phyloP scores from a whole-genome alignment of 2,888 invertebrate species.

The Agrotis ipsilon region DNA sequence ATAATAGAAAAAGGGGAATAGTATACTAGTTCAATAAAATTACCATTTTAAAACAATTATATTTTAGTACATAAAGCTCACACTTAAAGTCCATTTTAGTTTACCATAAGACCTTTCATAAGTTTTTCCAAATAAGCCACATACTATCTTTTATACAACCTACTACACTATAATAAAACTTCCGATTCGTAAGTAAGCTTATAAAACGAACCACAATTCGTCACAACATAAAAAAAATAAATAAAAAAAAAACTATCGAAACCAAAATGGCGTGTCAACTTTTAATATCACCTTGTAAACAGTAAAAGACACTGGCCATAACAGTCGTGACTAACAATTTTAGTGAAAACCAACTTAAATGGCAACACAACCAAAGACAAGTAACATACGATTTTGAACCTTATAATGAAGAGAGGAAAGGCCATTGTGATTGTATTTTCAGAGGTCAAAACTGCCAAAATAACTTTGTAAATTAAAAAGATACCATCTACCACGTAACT shows the following conservation, averaged over 20 bases:
- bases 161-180: neutral
- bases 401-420: neutral
- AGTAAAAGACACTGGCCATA: constrained; percentile 79
- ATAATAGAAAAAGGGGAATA: too few relatives aligned
- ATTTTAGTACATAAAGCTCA: too few relatives aligned
- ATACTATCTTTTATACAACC: neutral
- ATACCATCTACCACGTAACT: constrained; percentile 86
- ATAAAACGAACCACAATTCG: constrained; percentile 48
- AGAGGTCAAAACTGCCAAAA: constrained; percentile 1
- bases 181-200: constrained; percentile 11
- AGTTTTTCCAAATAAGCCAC: too few relatives aligned
- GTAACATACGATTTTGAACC: constrained; percentile 17
- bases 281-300: constrained; percentile 85
- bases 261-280: constrained; percentile 82
- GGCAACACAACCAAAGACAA: neutral
- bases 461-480: constrained; percentile 73
- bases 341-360: constrained; percentile 69
- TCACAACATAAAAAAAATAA: constrained; percentile 46
- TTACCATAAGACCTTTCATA: too few relatives aligned
- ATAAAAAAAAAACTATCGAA: constrained; percentile 68
- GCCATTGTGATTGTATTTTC: neutral
- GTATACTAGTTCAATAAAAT: too few relatives aligned
- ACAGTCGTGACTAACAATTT: constrained; percentile 85
- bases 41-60: too few relatives aligned
- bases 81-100: too few relatives aligned